phyloP scores from a whole-genome alignment of 2,797 vertebrate genomes.

The Sebastes miniatus region DNA sequence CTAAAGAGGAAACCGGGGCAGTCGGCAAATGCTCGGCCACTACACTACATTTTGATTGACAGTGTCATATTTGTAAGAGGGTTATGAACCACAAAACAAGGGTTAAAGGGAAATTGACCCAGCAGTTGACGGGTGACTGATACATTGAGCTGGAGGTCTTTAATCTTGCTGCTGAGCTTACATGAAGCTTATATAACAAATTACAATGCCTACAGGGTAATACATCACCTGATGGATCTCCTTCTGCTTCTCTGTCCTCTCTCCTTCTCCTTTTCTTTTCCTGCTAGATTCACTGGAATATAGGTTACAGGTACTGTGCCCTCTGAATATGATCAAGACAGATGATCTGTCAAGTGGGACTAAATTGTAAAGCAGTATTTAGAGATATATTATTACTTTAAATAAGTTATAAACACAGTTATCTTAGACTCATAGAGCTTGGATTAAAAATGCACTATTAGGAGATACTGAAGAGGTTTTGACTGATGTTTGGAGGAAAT shows the following conservation, averaged over 20 bases:
- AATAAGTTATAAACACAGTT: conserved; percentile 11
- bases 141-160: conserved; percentile 85
- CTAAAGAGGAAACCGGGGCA: conserved; percentile 16
- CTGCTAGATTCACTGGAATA: conserved; percentile 54
- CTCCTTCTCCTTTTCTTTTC: conserved; percentile 59
- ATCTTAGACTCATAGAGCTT: background rate
- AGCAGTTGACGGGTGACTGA: conserved; percentile 85
- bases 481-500: background rate
- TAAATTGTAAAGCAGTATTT: conserved; percentile 48
- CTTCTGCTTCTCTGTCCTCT: conserved; percentile 64
- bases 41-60: conserved; percentile 79
- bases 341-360: conserved; percentile 50
- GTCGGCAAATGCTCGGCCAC: conserved; percentile 38
- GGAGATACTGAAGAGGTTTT: background rate
- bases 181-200: conserved; percentile 88
- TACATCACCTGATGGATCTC: conserved; percentile 82
- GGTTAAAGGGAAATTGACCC: conserved; percentile 90
- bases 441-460: background rate
- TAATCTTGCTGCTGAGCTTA: conserved; percentile 86
- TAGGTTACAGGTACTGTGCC: conserved; percentile 65
- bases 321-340: conserved; percentile 67
- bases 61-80: conserved; percentile 84
- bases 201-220: conserved; percentile 82
- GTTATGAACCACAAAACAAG: conserved; percentile 87
- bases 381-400: conserved; percentile 27